A percentile compares a stretch with the other conserved stretches of the same genome.
These are phyloP conservation scores for Caenorhabditis drosophilae DNA, from an alignment of 2,888 invertebrate species.

Conservation along the genomic window DNA sequence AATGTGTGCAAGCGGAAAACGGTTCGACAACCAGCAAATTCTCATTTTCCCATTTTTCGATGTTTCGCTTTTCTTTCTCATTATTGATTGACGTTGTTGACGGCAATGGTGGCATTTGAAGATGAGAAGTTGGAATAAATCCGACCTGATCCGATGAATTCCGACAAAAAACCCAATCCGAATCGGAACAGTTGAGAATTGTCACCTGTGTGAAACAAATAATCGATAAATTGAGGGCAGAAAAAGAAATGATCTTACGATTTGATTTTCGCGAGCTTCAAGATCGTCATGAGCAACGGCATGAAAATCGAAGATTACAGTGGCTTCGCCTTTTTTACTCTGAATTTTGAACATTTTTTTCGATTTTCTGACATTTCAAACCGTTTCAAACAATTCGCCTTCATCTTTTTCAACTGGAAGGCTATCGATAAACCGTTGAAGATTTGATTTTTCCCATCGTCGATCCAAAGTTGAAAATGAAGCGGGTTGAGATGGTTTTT, in stretches of 20 bases:
- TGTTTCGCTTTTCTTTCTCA: neutral
- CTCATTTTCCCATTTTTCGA: conserved; percentile 27
- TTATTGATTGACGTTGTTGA: neutral
- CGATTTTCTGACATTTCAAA: neutral
- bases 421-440: conserved; percentile 47
- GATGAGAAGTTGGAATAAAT: conserved; percentile 34
- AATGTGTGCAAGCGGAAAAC: conserved; percentile 13
- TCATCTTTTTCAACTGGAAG: conserved; percentile 45
- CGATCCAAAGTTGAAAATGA: conserved; percentile 21
- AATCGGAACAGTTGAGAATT: conserved; percentile 38
- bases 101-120: conserved; percentile 4
- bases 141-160: conserved; percentile 19
- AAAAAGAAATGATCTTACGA: too few relatives aligned
- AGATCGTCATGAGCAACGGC: conserved; percentile 16
- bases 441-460: conserved; percentile 44
- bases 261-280: conserved; percentile 15
- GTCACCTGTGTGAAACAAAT: too few relatives aligned
- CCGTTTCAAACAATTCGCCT: conserved; percentile 33
- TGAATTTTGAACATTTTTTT: neutral
- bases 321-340: conserved; percentile 17
- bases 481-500: conserved; percentile 3
- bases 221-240: too few relatives aligned
- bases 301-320: conserved; percentile 11
- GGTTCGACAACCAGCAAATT: conserved; percentile 42
- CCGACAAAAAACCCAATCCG: conserved; percentile 36